Evolutionary conservation across 37 sponge, comb jelly and placozoan genomes (phyloP).

Genomic region (Spongia lamella): DNA sequence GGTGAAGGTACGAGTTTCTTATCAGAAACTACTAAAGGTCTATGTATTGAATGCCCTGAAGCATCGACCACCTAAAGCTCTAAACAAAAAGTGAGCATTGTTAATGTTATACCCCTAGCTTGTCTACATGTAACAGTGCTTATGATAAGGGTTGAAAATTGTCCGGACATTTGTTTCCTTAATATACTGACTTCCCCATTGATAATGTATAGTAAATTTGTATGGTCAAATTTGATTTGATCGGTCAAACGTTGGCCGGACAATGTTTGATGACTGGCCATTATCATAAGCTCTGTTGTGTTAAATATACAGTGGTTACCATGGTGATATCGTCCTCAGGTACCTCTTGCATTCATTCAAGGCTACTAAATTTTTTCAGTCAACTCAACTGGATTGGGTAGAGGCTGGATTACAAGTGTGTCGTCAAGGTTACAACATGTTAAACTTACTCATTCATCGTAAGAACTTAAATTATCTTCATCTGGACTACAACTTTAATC

Average conservation of each 20-base stretch:
- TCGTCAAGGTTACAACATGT: slow-evolving; percentile 99
- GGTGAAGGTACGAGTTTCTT: slow-evolving; percentile 98
- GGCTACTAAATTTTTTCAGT: slow-evolving; percentile 99
- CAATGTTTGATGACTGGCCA: no score
- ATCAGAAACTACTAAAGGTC: slow-evolving; percentile 96
- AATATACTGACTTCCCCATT: no score
- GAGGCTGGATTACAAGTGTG: slow-evolving; percentile 99
- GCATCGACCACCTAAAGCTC: slow-evolving; percentile 92
- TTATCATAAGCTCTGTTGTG: no score
- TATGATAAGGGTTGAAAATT: no score
- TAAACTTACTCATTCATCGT: slow-evolving; percentile 97
- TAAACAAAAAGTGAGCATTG: slow-evolving; percentile 88
- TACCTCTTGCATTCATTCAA: slow-evolving; percentile 97
- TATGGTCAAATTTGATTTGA: no score
- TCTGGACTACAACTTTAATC: slow-evolving; percentile 99
- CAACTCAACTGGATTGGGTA: slow-evolving; percentile 98
- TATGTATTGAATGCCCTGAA: slow-evolving; percentile 96
- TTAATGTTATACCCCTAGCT: not conserved
- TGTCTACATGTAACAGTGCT: no score
- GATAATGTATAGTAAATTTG: no score
- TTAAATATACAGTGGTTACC: no score
- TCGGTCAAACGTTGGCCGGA: no score
- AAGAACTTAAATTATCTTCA: slow-evolving; percentile 99
- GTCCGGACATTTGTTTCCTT: no score
- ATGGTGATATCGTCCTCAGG: slow-evolving; percentile 16